Base-by-base conservation (phyloP, 2,888 invertebrate species). In the Fragum fragum region DNA sequence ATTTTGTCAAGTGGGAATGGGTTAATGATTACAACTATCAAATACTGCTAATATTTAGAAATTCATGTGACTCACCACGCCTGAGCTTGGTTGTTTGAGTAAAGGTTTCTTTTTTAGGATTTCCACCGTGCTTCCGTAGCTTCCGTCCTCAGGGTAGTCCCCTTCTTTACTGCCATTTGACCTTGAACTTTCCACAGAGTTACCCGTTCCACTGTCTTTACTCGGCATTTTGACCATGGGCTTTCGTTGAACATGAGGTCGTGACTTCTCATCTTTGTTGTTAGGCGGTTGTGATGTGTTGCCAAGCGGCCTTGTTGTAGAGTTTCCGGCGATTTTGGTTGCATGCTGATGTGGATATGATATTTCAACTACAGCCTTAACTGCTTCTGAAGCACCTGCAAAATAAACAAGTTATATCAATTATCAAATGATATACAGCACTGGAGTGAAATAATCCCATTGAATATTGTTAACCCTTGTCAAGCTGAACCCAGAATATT, bases 151-250 rank as follows among this genome's bases (percentile, higher is more conserved):
- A 26, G 70, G 55, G 71, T 85, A 70, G 73, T 84, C 79, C 29
- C 83, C 82, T 68, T 88, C 83, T 75, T 90, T 89, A 59, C 79
- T 85, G 23, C 87, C 88, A 52, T 85, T 87, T 28, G 89, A 89
- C 63, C 87, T 80, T 26, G 89, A 89, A 81, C 91, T 91, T 74
- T 88, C 86, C 26, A 88, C 86, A n/a, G 91, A 91, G 78, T 89
- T 90, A 39, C 73, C 75, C 3, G 86, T 86, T 21, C 86, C 90
- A 66, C 91, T 91, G 66, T 91, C 91, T 73, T 90, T 90, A 75
- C 90, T 90, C 3, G 88, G 88, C 81, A 88, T 90, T 73, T 91
- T 90, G 18, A 90, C 89, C 88, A 90, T 86, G 3, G 91, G 90
- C 68, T 89, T 90, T 21, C 89, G 80, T 61, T 86, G 85, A 21